phyloP scores from a whole-genome alignment of 2,113 vertebrate species.

The Penelope pileata region DNA sequence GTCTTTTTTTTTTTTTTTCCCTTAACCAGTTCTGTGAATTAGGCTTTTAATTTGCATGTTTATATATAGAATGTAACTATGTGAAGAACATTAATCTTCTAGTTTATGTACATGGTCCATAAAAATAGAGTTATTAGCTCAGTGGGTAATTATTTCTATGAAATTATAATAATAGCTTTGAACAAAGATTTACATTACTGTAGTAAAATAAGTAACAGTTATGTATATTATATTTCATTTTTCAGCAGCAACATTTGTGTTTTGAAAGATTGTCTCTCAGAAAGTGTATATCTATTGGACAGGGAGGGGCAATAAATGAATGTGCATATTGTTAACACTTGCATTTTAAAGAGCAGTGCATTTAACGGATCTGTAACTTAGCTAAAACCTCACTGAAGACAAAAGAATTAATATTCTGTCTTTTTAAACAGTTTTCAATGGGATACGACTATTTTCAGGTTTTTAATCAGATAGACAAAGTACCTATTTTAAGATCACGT shows the following conservation, averaged over 20 bases:
- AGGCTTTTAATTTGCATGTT: slow-evolving; percentile 41
- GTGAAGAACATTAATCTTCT: slow-evolving; percentile 39
- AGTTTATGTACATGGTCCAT: slow-evolving; percentile 56
- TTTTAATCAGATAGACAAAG: neutral
- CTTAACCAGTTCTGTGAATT: neutral
- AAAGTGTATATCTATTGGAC: slow-evolving; percentile 45
- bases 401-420: neutral
- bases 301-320: slow-evolving; percentile 7
- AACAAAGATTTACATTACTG: slow-evolving; percentile 55
- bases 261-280: slow-evolving; percentile 37
- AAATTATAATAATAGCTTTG: slow-evolving; percentile 65
- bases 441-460: neutral
- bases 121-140: slow-evolving; percentile 67
- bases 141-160: slow-evolving; percentile 52
- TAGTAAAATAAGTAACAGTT: slow-evolving; percentile 49
- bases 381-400: neutral
- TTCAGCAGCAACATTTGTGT: slow-evolving; percentile 17
- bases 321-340: neutral
- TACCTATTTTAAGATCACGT: neutral
- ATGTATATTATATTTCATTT: slow-evolving; percentile 43
- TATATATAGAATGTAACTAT: slow-evolving; percentile 41
- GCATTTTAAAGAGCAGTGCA: neutral
- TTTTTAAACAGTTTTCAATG: neutral
- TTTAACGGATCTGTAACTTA: neutral
- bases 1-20: neutral